These are phyloP conservation scores for Erethizon dorsatum DNA, from an alignment of 2,797 vertebrate species.

Conservation along the genomic window DNA sequence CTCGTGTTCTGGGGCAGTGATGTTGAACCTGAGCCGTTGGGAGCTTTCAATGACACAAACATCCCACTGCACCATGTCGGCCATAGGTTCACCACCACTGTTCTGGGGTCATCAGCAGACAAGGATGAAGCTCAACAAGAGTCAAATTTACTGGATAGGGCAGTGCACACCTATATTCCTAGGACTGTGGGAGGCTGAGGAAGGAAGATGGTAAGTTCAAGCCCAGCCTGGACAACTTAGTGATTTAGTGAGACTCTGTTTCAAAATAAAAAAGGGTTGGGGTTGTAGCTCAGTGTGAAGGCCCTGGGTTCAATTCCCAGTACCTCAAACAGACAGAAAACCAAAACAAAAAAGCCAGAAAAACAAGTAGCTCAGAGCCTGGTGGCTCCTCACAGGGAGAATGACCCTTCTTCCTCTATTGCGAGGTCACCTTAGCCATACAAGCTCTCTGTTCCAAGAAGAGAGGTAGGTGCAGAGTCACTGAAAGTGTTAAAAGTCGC, in stretches of 20 bases:
- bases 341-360: too few relatives aligned
- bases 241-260: not conserved
- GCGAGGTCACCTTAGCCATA: rapidly evolving
- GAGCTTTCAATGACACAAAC: not conserved
- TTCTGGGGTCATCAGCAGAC: not conserved
- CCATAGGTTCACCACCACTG: not conserved
- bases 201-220: not conserved
- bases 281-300: not conserved
- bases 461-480: not conserved
- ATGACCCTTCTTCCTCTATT: not conserved
- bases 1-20: not conserved
- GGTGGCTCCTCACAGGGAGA: rapidly evolving
- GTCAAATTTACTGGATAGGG: not conserved
- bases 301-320: not conserved
- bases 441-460: not conserved
- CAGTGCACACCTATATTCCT: not conserved
- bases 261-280: not conserved
- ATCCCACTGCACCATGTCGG: not conserved
- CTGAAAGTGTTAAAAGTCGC: not conserved
- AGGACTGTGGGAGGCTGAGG: not conserved
- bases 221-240: not conserved
- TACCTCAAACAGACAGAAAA: not conserved
- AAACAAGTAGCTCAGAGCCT: not conserved
- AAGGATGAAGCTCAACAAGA: not conserved
- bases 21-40: not conserved